These are phyloP conservation scores for Caradrina kadenii DNA, from an alignment of 2,888 invertebrate species.

Conservation along the genomic window DNA sequence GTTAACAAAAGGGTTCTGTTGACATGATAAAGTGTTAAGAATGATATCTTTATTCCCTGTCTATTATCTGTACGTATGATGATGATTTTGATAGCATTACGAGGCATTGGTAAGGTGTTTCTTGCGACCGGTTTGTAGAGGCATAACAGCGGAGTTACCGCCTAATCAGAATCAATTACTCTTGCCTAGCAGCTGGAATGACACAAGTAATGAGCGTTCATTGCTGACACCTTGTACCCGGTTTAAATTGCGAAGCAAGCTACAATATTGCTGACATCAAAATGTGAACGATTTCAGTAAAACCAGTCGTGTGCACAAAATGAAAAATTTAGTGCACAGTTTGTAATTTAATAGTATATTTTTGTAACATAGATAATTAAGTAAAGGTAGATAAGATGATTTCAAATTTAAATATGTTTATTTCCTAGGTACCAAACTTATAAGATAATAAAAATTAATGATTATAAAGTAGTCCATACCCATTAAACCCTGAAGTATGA, in stretches of 20 bases:
- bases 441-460: no score
- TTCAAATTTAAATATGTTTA: not conserved
- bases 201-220: constrained; percentile 57
- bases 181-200: constrained; percentile 56
- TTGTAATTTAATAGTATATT: constrained; percentile 7
- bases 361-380: not conserved
- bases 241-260: constrained; percentile 30
- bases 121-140: constrained; percentile 72
- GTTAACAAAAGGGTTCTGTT: constrained; percentile 23
- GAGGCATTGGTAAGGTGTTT: constrained; percentile 50
- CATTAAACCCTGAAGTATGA: no score
- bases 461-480: no score
- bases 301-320: constrained; percentile 4
- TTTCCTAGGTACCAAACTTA: no score
- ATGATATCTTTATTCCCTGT: not conserved
- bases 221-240: constrained; percentile 53
- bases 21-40: not conserved
- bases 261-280: constrained; percentile 20
- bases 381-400: constrained; percentile 1
- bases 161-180: constrained; percentile 71
- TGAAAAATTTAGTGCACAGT: not conserved
- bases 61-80: not conserved
- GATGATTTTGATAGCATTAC: constrained; percentile 21
- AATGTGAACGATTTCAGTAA: constrained; percentile 13
- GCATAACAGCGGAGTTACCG: constrained; percentile 58